Conservation (phyloP, 2,797 vertebrate genomes). For the Rhinoraja longicauda region DNA sequence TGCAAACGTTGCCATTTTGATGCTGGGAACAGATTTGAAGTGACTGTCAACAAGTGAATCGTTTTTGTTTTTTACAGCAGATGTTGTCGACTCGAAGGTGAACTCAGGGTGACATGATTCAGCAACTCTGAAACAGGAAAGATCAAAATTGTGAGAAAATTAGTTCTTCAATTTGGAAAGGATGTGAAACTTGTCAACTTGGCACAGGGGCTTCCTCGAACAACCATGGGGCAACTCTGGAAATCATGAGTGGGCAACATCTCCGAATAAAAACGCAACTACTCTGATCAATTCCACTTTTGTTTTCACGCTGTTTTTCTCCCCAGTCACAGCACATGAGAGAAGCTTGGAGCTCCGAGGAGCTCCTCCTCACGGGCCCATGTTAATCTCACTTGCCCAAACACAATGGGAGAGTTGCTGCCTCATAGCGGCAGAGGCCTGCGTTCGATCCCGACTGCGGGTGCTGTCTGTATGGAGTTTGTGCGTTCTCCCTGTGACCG, state of each 20-base stretch:
- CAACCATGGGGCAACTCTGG: neutral
- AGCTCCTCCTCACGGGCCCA: neutral
- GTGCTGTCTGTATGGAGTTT: too few species aligned
- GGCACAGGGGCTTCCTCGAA: neutral
- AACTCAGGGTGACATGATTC: slow-evolving; percentile 49
- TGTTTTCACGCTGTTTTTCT: neutral
- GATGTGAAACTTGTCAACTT: slow-evolving; percentile 54
- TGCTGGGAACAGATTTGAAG: neutral
- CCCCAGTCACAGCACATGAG: too few species aligned
- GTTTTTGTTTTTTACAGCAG: slow-evolving; percentile 40
- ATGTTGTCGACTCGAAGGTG: slow-evolving; percentile 43
- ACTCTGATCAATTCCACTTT: neutral
- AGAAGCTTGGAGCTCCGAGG: neutral
- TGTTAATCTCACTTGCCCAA: neutral
- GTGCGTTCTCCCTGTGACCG: too few species aligned
- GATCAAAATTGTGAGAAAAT: slow-evolving; percentile 41
- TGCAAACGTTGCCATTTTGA: neutral
- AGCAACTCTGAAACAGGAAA: slow-evolving; percentile 42
- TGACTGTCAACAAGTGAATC: too few species aligned
- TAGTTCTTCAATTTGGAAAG: slow-evolving; percentile 56
- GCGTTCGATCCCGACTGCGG: too few species aligned
- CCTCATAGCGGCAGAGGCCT: too few species aligned
- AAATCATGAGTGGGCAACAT: slow-evolving; percentile 30
- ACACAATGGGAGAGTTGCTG: too few species aligned
- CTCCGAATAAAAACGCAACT: neutral